Percentiles rank a stretch among this genome's conserved stretches.
These are phyloP conservation scores for Tenthredo mesomela DNA, from an alignment of 2,888 invertebrate species.

Conservation along the genomic window DNA sequence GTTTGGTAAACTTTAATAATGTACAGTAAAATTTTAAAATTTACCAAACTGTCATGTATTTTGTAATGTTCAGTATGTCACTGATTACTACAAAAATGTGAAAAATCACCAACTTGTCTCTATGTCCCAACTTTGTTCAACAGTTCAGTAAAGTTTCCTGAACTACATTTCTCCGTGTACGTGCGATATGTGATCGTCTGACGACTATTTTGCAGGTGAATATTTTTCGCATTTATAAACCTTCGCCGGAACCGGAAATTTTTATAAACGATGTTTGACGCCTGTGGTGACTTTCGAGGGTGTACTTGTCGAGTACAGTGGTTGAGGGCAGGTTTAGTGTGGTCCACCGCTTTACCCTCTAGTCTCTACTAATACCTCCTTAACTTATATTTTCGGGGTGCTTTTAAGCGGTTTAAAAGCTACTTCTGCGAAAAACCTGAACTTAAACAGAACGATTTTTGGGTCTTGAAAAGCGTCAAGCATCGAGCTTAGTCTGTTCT, in stretches of 20 bases:
- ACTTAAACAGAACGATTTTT: not conserved
- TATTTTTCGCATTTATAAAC: not conserved
- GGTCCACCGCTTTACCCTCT: not conserved
- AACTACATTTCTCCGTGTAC: too few relatives aligned
- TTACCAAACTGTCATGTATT: too few relatives aligned
- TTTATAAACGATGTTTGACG: not conserved
- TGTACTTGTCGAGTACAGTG: constrained; percentile 21
- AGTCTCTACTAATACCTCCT: constrained; percentile 36
- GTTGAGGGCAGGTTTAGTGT: constrained; percentile 8
- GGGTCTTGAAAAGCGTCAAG: not conserved
- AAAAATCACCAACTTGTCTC: too few relatives aligned
- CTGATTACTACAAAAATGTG: too few relatives aligned
- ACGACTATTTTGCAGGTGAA: too few relatives aligned
- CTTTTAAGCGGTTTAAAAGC: not conserved
- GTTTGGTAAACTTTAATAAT: too few relatives aligned
- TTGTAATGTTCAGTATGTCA: too few relatives aligned
- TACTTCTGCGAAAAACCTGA: not conserved
- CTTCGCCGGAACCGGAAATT: not conserved
- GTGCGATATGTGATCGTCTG: too few relatives aligned
- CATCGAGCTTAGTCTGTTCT: not conserved
- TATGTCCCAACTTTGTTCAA: too few relatives aligned
- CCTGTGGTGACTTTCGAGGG: not conserved
- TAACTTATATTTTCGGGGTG: constrained; percentile 42
- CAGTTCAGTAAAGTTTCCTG: too few relatives aligned
- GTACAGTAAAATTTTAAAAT: too few relatives aligned